Conservation (phyloP, 1,140 invertebrate species). For the Drosophila rhopaloa region DNA sequence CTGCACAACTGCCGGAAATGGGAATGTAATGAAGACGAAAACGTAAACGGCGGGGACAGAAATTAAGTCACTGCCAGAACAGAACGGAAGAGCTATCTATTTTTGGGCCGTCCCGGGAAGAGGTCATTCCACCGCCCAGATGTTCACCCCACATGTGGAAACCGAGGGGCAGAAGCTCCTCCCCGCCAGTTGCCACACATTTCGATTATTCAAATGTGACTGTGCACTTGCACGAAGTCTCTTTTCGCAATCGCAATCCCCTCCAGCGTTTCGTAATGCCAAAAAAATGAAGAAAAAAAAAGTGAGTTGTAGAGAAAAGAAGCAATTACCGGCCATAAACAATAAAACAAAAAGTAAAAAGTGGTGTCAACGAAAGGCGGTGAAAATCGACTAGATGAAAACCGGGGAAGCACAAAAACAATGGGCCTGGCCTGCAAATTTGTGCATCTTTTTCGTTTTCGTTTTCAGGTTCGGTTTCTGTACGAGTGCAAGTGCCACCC, state of each 20-base stretch:
- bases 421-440: slow-evolving; percentile 4
- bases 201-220: slow-evolving; percentile 35
- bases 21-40: slow-evolving; percentile 6
- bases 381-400: slow-evolving; percentile 25
- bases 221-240: slow-evolving; percentile 24
- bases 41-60: not conserved
- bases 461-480: slow-evolving; percentile 4
- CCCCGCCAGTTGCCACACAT: not conserved
- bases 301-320: not conserved
- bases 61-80: slow-evolving; percentile 40
- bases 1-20: slow-evolving; percentile 40
- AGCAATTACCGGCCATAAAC: slow-evolving; percentile 32
- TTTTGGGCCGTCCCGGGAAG: slow-evolving; percentile 1
- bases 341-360: slow-evolving; percentile 29
- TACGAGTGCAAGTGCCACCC: not conserved
- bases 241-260: slow-evolving; percentile 13
- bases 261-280: slow-evolving; percentile 27
- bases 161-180: not conserved
- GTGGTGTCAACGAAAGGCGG: slow-evolving; percentile 41
- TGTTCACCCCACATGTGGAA: slow-evolving; percentile 3
- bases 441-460: slow-evolving; percentile 25
- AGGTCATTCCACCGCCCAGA: slow-evolving; percentile 25
- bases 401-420: slow-evolving; percentile 25
- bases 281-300: not conserved
- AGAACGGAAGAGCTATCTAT: slow-evolving; percentile 15